phyloP scores from a whole-genome alignment of 2,797 vertebrate species.

The Trachurus trachurus region DNA sequence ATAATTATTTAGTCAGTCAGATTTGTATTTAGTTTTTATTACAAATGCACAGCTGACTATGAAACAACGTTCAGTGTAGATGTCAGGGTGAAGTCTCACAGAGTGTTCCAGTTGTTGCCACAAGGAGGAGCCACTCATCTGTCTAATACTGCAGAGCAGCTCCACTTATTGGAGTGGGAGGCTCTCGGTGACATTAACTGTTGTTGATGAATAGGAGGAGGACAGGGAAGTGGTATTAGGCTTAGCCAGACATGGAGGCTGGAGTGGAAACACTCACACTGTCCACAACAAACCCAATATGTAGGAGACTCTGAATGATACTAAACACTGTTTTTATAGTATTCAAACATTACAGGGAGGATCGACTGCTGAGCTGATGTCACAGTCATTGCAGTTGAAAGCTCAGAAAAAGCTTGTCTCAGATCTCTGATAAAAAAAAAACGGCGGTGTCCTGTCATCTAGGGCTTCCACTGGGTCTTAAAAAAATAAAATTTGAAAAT shows the following conservation, averaged over 20 bases:
- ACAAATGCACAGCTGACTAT: too few species aligned
- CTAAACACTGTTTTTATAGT: too few species aligned
- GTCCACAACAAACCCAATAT: not conserved
- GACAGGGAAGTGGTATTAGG: too few species aligned
- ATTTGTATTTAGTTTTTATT: too few species aligned
- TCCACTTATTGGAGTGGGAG: not conserved
- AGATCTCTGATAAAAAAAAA: not conserved
- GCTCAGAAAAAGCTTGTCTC: too few species aligned
- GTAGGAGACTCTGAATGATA: too few species aligned
- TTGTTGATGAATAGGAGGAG: too few species aligned
- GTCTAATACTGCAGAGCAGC: not conserved
- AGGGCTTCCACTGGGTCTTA: too few species aligned
- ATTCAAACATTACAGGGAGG: too few species aligned
- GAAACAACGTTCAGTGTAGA: not conserved
- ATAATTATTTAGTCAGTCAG: too few species aligned
- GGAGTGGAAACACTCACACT: too few species aligned
- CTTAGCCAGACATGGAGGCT: not conserved
- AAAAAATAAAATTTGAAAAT: too few species aligned
- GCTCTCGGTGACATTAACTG: not conserved
- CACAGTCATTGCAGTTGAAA: not conserved
- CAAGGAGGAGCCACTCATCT: slow-evolving; percentile 57
- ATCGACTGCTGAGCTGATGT: not conserved
- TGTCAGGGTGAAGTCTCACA: not conserved
- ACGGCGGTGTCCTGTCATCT: not conserved
- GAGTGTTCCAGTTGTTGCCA: slow-evolving; percentile 13